Base-by-base conservation (phyloP, 2,113 vertebrate genomes). In the Sander lucioperca region DNA sequence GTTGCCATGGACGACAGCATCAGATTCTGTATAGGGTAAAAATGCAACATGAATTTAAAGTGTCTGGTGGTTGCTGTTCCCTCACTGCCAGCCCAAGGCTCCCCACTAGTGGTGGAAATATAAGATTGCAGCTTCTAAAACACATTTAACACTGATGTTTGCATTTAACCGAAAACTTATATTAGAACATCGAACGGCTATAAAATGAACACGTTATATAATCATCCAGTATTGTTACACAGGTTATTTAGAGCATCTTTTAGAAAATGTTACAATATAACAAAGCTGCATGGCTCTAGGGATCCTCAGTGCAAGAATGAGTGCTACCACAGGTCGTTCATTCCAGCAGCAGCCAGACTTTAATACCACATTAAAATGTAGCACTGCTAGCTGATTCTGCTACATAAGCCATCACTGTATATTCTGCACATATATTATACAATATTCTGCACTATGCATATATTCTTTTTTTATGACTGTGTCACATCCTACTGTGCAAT, bases 1-100 rank as follows among this genome's bases (percentile, higher is more conserved):
- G 85, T 84, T 91, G 78, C 89, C 33, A 79, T 62, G 76, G 85
- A 67, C 45, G 30, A 91, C 86, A 80, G 65, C 76, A 62, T 79
- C 57, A 71, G 53, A 36, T 68, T 21, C n/a, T 27, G 81, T 85
- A 56, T 63, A 71, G 76, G 30, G 59, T 6, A 53, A 74, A 81
- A 80, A 83, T 83, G 89, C 79, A 85, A 19, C 56, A 74, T 84
- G 85, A 88, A 77, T 75, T 54, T 74, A 74, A 75, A 87, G 65
- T 10, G 64, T 51, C 19, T 36, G 48, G 72, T 68, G 70, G 45
- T 65, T 23, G 6, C 1, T 1, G 57, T 25, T 56, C 1, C 51
- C 7, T 66, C 51, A 69, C 18, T 30, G 63, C 0, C 21, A 25
- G 82, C 6, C 0, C 50, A 48, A 88, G 13, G 71, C 3, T 0